Evolutionary conservation across 2,888 invertebrate genomes (phyloP).

Genomic region (Shargacucullia verbasci): DNA sequence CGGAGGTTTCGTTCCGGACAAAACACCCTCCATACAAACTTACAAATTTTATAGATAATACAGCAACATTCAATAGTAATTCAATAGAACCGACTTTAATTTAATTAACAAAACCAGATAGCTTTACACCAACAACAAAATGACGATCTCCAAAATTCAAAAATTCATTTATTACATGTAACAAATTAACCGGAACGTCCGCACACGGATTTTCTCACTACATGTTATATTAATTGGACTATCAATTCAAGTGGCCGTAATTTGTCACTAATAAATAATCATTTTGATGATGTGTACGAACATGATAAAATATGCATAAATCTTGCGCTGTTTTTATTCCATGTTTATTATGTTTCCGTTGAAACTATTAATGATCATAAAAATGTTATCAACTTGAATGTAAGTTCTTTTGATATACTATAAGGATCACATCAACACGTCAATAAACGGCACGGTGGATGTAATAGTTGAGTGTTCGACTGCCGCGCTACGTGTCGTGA

Average conservation of each 20-base stretch:
- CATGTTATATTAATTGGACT: conserved; percentile 38
- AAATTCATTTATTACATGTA: conserved; percentile 22
- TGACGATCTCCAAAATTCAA: neutral
- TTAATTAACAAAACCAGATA: conserved; percentile 15
- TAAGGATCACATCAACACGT: no score
- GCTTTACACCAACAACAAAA: neutral
- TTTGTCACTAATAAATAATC: conserved; percentile 45
- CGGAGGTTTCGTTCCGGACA: no score
- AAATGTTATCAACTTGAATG: conserved; percentile 10
- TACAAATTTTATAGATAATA: no score
- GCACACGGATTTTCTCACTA: conserved; percentile 25
- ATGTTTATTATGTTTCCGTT: conserved; percentile 10
- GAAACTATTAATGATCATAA: conserved; percentile 5
- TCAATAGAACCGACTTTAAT: neutral
- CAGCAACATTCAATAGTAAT: neutral
- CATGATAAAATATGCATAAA: conserved; percentile 38
- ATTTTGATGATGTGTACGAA: conserved; percentile 12
- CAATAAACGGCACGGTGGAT: no score
- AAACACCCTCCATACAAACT: no score
- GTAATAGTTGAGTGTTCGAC: no score
- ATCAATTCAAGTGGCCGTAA: conserved; percentile 28
- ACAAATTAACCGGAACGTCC: conserved; percentile 19
- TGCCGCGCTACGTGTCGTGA: no score
- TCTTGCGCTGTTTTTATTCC: conserved; percentile 13
- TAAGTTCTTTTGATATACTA: no score